Conservation (phyloP, 1,140 invertebrate genomes). For the Drusus annulatus region DNA sequence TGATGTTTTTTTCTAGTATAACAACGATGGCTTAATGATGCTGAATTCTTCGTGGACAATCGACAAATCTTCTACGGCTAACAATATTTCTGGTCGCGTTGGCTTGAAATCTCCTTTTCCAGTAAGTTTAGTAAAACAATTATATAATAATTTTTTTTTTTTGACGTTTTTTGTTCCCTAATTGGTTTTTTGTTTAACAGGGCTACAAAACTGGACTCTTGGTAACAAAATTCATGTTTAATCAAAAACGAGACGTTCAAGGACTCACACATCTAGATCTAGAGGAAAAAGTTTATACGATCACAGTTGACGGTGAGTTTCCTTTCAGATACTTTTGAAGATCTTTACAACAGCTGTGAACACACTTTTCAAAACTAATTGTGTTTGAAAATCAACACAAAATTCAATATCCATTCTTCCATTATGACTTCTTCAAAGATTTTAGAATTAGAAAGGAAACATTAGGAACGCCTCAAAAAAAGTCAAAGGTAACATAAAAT, state of each 20-base stretch:
- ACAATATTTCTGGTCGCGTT: conserved; percentile 67
- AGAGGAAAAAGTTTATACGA: conserved; percentile 78
- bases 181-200: conserved; percentile 55
- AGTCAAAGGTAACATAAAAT: too few species aligned
- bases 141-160: background rate
- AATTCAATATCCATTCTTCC: too few species aligned
- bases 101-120: conserved; percentile 66
- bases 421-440: too few species aligned
- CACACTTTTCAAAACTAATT: too few species aligned
- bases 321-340: background rate
- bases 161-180: background rate
- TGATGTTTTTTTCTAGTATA: conserved; percentile 64
- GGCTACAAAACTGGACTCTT: conserved; percentile 78
- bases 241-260: conserved; percentile 73
- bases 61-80: conserved; percentile 62
- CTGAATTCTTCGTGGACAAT: conserved; percentile 70
- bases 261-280: conserved; percentile 79
- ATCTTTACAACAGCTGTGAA: too few species aligned
- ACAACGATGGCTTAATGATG: conserved; percentile 68
- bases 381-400: too few species aligned
- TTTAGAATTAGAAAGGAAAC: too few species aligned
- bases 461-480: too few species aligned
- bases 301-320: conserved; percentile 72
- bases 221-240: conserved; percentile 75
- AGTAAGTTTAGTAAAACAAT: conserved; percentile 58